Percentiles rank a stretch among this genome's conserved stretches.
Evolutionary conservation across 2,113 vertebrate genomes (phyloP).

Genomic region (Ciconia stormi): DNA sequence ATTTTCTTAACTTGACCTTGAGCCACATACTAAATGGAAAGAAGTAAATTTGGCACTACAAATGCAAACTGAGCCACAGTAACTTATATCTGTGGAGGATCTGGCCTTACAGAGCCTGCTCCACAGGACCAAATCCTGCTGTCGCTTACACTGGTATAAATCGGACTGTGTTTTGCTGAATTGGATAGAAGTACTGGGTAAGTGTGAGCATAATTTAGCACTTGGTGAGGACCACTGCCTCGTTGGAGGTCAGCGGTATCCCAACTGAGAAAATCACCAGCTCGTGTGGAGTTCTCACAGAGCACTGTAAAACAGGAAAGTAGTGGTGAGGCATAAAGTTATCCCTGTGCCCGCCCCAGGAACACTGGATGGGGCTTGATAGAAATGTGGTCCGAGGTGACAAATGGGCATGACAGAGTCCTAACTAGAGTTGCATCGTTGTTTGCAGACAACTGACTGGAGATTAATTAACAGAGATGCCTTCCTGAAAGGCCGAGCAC

Average conservation of each 20-base stretch:
- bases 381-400: not conserved
- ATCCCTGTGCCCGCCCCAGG: fast-evolving
- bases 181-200: not conserved
- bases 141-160: not conserved
- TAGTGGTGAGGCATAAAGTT: not conserved
- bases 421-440: not conserved
- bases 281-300: not conserved
- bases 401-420: not conserved
- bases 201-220: not conserved
- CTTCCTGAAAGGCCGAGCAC: not conserved
- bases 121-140: not conserved
- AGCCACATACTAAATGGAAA: conserved; percentile 16
- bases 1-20: conserved; percentile 52
- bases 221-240: not conserved
- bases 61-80: conserved; percentile 8
- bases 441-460: not conserved
- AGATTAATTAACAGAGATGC: not conserved
- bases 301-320: not conserved
- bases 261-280: not conserved
- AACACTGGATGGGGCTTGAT: not conserved
- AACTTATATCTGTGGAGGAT: not conserved
- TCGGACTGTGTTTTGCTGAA: not conserved
- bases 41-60: conserved; percentile 32
- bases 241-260: not conserved
- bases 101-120: not conserved